A percentile compares a stretch with the other conserved stretches of the same genome.
Conservation (phyloP, 2,888 invertebrate genomes). For the Fragum sueziense region DNA sequence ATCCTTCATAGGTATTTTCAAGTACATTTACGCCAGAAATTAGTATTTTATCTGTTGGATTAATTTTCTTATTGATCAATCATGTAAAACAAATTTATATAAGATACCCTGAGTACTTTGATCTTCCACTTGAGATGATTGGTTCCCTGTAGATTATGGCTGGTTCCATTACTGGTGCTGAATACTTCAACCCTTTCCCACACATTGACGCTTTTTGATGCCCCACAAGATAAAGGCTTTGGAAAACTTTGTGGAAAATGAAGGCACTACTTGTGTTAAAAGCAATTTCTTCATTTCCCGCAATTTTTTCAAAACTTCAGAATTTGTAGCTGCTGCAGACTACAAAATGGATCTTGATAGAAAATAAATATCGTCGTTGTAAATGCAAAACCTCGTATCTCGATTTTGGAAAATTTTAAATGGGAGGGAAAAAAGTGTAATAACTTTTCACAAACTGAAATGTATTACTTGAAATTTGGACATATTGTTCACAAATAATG, state of each 20-base stretch:
- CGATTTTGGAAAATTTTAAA: too few species aligned
- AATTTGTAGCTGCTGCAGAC: background rate
- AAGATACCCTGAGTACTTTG: background rate
- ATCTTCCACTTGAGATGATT: background rate
- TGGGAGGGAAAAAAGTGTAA: too few species aligned
- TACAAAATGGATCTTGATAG: background rate
- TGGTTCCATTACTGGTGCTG: background rate
- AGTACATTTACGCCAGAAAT: background rate
- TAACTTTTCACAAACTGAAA: too few species aligned
- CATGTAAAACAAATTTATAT: background rate
- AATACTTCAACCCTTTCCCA: background rate
- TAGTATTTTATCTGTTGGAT: background rate
- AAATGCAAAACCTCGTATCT: too few species aligned
- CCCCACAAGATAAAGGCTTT: background rate
- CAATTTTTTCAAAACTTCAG: background rate
- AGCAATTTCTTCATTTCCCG: constrained; percentile 1
- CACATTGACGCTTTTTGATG: background rate
- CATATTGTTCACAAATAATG: too few species aligned
- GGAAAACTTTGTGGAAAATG: constrained; percentile 8
- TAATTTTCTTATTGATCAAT: background rate
- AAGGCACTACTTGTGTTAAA: background rate
- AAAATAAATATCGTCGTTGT: too few species aligned
- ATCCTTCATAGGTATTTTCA: background rate
- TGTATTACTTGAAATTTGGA: too few species aligned
- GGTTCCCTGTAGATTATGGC: background rate